Conservation (phyloP, 2,888 invertebrate species). For the Stenchaetothrips biformis region DNA sequence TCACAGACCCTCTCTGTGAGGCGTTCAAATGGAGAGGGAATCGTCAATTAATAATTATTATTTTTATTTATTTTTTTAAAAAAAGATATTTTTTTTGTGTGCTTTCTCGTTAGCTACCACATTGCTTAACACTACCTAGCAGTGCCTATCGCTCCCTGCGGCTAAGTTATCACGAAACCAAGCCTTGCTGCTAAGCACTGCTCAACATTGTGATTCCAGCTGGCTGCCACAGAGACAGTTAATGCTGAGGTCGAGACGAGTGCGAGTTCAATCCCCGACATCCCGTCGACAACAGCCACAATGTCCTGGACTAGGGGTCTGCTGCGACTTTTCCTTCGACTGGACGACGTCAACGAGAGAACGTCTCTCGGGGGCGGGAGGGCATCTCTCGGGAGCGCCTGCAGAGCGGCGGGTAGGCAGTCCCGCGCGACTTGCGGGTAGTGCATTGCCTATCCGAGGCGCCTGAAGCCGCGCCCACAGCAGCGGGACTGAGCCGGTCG, state of each 20-base stretch:
- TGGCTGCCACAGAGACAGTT: neutral
- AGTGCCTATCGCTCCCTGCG: conserved; percentile 3
- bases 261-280: neutral
- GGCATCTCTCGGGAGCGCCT: too few species aligned
- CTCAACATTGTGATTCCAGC: conserved; percentile 14
- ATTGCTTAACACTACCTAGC: conserved; percentile 22
- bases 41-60: too few species aligned
- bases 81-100: neutral
- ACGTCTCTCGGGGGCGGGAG: too few species aligned
- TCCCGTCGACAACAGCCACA: neutral
- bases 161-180: conserved; percentile 9
- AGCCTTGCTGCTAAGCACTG: conserved; percentile 20
- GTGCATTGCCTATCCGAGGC: too few species aligned
- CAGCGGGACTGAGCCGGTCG: too few species aligned
- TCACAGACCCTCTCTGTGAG: neutral
- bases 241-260: neutral
- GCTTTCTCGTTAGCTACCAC: conserved; percentile 5
- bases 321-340: too few species aligned
- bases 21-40: too few species aligned
- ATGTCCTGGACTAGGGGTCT: too few species aligned
- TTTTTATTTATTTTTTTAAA: neutral
- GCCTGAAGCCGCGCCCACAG: too few species aligned
- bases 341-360: too few species aligned
- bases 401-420: too few species aligned
- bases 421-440: too few species aligned